Base-by-base conservation (phyloP, 2,888 invertebrate species). In the Anaspis maculata region DNA sequence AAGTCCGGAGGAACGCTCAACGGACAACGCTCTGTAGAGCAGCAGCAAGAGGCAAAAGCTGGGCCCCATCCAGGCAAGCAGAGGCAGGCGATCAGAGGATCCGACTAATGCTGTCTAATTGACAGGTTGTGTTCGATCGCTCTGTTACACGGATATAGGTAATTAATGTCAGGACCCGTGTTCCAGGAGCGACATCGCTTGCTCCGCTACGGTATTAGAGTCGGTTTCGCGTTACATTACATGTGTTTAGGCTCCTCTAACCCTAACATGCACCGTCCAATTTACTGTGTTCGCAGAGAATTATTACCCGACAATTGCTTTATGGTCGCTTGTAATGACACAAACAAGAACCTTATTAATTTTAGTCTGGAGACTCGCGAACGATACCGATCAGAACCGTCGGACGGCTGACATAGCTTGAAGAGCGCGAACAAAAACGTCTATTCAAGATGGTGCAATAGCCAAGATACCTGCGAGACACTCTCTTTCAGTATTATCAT, bases 91-190 rank as follows among this genome's bases (percentile, higher is more conserved):
- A 12, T 16, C 16, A n/a, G n/a, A 24, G 29, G 46, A 48, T 49
- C 45, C 35, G 43, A 57, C 60, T 64, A 64, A 65, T 64, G 55
- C 65, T 53, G 58, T 61, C 62, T 65, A 65, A 65, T 65, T 65
- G 65, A 65, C 65, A 65, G 65, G 61, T 62, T 59, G 61, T 63
- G 64, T 64, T 61, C 63, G 59, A 62, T 61, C 58, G 60, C 50
- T 47, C 52, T 50, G 57, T 58, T 61, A 63, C 64, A 62, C 61
- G 62, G 63, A 65, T 64, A 61, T 64, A 64, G 64, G 63, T 65
- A 64, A 65, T 65, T 63, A 65, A 64, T 60, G 65, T 65, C 65
- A 62, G 59, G 57, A 61, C 60, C 62, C 62, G 61, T 61, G 64
- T 63, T 60, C 57, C 27, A 38, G 41, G 35, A 42, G 29, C 37